Conservation (phyloP, 2,797 vertebrate species). For the Xiphophorus birchmanni region DNA sequence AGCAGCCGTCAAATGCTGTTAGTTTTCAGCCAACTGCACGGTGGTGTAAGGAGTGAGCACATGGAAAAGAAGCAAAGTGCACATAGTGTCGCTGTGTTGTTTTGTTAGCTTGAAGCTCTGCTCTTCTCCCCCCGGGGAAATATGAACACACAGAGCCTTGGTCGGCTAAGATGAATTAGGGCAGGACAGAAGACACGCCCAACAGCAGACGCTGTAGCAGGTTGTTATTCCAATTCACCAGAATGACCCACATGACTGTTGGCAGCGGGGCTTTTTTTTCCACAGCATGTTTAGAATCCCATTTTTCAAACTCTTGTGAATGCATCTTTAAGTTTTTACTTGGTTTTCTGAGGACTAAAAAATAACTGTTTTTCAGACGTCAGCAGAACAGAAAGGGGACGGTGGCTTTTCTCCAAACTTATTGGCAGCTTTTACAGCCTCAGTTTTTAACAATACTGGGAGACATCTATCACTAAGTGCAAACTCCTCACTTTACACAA, state of each 20-base stretch:
- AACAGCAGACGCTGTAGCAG: conserved; percentile 60
- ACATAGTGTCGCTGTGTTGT: conserved; percentile 34
- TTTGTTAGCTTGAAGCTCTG: conserved; percentile 44
- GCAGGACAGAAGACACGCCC: conserved; percentile 72
- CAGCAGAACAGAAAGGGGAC: conserved; percentile 64
- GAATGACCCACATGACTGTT: conserved; percentile 74
- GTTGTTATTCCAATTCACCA: conserved; percentile 78
- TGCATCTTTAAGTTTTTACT: conserved; percentile 63
- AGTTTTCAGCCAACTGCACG: conserved; percentile 28
- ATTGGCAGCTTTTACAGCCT: conserved; percentile 74
- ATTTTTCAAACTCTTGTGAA: conserved; percentile 77
- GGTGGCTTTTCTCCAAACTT: conserved; percentile 54
- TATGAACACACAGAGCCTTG: conserved; percentile 47
- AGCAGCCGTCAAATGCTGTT: conserved; percentile 61
- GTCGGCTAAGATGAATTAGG: conserved; percentile 80
- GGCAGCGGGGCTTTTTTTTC: conserved; percentile 60
- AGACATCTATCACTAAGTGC: conserved; percentile 77
- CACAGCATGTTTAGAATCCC: conserved; percentile 75
- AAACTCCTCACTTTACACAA: conserved; percentile 70
- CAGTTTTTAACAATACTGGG: conserved; percentile 68
- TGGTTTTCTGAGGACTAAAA: conserved; percentile 68
- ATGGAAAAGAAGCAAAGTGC: conserved; percentile 38
- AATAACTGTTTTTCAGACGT: conserved; percentile 78
- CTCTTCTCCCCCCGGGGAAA: conserved; percentile 53
- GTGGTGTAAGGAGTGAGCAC: conserved; percentile 31